These are phyloP conservation scores for Crepidodera aurea DNA, from an alignment of 2,888 invertebrate species.

Conservation along the genomic window DNA sequence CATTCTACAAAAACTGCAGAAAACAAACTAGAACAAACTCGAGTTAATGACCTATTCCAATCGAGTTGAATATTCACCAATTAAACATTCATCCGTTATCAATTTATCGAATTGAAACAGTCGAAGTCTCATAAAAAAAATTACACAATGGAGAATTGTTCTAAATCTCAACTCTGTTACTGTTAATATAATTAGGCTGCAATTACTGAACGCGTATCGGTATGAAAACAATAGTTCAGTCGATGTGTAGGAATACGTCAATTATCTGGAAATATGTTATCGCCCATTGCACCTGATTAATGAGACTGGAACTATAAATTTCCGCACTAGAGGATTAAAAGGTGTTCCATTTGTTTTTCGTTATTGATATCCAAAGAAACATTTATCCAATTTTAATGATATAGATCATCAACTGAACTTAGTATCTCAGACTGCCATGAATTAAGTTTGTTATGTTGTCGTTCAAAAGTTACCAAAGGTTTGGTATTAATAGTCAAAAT, in stretches of 20 bases:
- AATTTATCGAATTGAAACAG: conserved; percentile 1
- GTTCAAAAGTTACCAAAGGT: no score
- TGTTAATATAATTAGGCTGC: conserved; percentile 5
- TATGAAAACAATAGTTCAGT: no score
- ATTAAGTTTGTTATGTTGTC: no score
- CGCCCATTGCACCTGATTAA: background rate
- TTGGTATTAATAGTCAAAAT: no score
- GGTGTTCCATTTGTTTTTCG: background rate
- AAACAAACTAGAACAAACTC: background rate
- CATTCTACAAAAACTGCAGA: no score
- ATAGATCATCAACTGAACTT: no score
- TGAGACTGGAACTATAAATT: conserved; percentile 3
- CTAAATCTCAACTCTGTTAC: background rate
- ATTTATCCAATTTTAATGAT: no score
- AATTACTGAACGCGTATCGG: background rate
- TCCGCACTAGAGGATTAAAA: background rate
- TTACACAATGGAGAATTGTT: background rate
- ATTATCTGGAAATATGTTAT: background rate
- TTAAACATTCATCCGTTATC: conserved; percentile 4
- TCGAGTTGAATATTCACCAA: background rate
- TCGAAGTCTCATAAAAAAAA: conserved; percentile 1
- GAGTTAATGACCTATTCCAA: conserved; percentile 3
- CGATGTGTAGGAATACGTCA: background rate
- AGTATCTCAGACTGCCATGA: no score
- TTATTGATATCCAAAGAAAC: no score